Evolutionary conservation across 2,888 invertebrate species (phyloP).

Genomic region (Sisyra terminalis): DNA sequence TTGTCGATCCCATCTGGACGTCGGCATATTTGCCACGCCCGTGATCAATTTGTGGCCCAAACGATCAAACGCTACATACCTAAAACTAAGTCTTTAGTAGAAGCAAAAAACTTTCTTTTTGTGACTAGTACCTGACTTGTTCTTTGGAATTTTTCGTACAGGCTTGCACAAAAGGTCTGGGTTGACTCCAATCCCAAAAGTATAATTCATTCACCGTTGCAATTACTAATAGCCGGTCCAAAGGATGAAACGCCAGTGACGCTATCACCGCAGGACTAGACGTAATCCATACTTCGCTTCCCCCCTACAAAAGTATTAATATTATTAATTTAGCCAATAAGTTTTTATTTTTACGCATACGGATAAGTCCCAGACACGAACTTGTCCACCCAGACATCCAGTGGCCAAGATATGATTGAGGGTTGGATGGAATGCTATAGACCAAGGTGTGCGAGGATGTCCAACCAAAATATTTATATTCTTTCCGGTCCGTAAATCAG

Average conservation of each 20-base stretch:
- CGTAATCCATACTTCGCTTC: constrained; percentile 70
- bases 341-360: constrained; percentile 26
- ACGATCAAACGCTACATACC: constrained; percentile 72
- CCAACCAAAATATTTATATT: constrained; percentile 61
- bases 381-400: constrained; percentile 78
- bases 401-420: constrained; percentile 71
- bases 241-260: constrained; percentile 76
- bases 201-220: constrained; percentile 70
- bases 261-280: constrained; percentile 61
- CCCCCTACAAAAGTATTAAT: constrained; percentile 41
- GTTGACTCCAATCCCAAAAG: constrained; percentile 80
- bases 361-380: constrained; percentile 73
- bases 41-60: constrained; percentile 69
- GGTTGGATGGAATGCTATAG: constrained; percentile 74
- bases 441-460: constrained; percentile 83
- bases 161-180: constrained; percentile 57
- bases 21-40: constrained; percentile 52
- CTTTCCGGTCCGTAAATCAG: constrained; percentile 60
- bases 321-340: too few species aligned
- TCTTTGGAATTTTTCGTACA: constrained; percentile 61
- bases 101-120: constrained; percentile 1
- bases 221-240: constrained; percentile 65
- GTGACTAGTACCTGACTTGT: constrained; percentile 50
- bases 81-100: constrained; percentile 19
- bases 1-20: constrained; percentile 33